Evolutionary conservation across 2,888 invertebrate species (phyloP).

Genomic region (Pachliopta kotzebuea): DNA sequence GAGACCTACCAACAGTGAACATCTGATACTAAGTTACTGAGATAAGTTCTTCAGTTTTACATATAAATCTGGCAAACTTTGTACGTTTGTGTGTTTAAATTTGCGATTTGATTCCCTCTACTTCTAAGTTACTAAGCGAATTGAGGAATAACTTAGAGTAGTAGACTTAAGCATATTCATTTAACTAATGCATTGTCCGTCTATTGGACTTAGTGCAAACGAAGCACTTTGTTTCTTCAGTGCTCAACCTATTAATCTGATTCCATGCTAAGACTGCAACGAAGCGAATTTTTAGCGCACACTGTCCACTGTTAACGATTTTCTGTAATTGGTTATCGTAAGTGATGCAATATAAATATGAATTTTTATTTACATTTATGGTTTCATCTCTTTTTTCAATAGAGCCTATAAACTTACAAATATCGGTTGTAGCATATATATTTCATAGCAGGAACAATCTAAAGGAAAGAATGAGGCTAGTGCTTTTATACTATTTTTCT

Average conservation of each 20-base stretch:
- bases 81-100: constrained; percentile 32
- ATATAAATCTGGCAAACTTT: background rate
- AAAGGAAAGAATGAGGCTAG: too few relatives aligned
- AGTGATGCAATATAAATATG: background rate
- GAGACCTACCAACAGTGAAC: too few relatives aligned
- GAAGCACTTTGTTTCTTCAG: constrained; percentile 58
- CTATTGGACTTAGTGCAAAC: constrained; percentile 75
- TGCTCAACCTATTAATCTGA: constrained; percentile 18
- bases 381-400: too few relatives aligned
- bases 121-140: constrained; percentile 70
- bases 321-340: background rate
- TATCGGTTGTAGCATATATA: too few relatives aligned
- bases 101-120: constrained; percentile 59
- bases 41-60: background rate
- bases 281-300: too few relatives aligned
- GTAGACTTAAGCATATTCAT: constrained; percentile 68
- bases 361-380: too few relatives aligned
- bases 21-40: too few relatives aligned
- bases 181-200: constrained; percentile 77
- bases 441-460: too few relatives aligned
- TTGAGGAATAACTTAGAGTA: constrained; percentile 69
- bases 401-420: too few relatives aligned
- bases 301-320: background rate
- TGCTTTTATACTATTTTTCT: too few relatives aligned
- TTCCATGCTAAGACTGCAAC: background rate